Evolutionary conservation across 23 tunicate genomes (phyloP).

Genomic region (Aplidium turbinatum): DNA sequence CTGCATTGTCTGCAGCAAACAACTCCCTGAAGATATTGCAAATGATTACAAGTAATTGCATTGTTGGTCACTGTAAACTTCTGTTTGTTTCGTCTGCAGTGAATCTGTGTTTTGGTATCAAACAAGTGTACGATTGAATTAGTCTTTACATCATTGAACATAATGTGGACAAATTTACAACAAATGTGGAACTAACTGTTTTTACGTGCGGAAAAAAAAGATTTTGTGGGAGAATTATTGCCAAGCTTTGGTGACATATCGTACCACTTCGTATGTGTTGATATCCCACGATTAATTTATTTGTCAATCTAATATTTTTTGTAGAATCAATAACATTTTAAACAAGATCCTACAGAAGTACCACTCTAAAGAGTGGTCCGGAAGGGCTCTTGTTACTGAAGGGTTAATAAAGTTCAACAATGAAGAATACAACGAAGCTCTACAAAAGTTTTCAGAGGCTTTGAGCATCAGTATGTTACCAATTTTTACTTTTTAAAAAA

Average conservation of each 20-base stretch:
- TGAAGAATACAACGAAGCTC: conserved; percentile 36
- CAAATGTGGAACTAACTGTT: too few relatives aligned
- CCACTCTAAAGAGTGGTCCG: conserved; percentile 55
- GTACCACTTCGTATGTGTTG: too few relatives aligned
- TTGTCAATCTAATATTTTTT: too few relatives aligned
- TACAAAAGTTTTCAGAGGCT: conserved; percentile 58
- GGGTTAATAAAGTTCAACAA: conserved; percentile 43
- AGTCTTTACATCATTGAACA: too few relatives aligned
- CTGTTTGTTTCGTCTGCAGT: neutral
- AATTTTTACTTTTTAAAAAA: too few relatives aligned
- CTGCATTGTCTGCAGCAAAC: conserved; percentile 49
- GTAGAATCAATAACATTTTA: conserved; percentile 21
- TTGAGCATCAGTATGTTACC: conserved; percentile 40
- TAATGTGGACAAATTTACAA: too few relatives aligned
- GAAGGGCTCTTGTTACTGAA: conserved; percentile 51
- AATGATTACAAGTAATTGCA: conserved; percentile 24
- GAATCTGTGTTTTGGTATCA: neutral
- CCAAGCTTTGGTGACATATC: too few relatives aligned
- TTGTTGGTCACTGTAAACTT: neutral
- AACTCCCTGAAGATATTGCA: conserved; percentile 15
- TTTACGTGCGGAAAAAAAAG: too few relatives aligned
- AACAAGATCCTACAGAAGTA: conserved; percentile 38
- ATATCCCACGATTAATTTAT: too few relatives aligned
- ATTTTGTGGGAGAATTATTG: too few relatives aligned
- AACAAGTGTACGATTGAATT: too few relatives aligned